phyloP scores from a whole-genome alignment of 2,888 invertebrate genomes.

The Sepioteuthis lessoniana region DNA sequence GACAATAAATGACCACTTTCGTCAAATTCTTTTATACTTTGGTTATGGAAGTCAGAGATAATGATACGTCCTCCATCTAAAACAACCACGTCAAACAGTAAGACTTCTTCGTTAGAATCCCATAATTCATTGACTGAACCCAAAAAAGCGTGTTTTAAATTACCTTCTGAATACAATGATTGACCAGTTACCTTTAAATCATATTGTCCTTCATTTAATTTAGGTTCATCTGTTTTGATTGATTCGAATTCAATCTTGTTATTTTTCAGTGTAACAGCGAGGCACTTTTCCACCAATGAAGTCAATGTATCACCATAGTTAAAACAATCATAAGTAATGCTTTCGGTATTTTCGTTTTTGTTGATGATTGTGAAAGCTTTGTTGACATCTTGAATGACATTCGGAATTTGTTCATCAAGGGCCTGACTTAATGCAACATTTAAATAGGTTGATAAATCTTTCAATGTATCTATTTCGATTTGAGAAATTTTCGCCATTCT shows the following conservation, averaged over 20 bases:
- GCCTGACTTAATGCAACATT: not conserved
- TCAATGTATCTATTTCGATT: not conserved
- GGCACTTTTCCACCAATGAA: not conserved
- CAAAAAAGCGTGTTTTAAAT: not conserved
- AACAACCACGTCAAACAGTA: not conserved
- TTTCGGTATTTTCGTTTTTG: not conserved
- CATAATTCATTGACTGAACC: conserved; percentile 24
- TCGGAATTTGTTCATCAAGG: conserved; percentile 35
- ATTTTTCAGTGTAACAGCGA: not conserved
- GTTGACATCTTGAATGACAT: not conserved
- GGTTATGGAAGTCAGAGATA: not conserved
- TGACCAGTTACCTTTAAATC: not conserved
- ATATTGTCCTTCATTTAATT: too few species aligned
- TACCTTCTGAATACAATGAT: not conserved
- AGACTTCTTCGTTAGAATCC: not conserved
- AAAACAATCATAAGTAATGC: not conserved
- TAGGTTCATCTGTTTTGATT: not conserved
- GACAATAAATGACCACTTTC: not conserved
- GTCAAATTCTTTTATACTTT: conserved; percentile 39
- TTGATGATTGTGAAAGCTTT: not conserved
- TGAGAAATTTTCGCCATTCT: not conserved
- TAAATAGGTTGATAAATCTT: not conserved
- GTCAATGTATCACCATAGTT: not conserved
- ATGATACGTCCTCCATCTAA: not conserved
- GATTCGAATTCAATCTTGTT: not conserved